phyloP scores from a whole-genome alignment of 2,797 vertebrate species.

The Pangasius macronema region DNA sequence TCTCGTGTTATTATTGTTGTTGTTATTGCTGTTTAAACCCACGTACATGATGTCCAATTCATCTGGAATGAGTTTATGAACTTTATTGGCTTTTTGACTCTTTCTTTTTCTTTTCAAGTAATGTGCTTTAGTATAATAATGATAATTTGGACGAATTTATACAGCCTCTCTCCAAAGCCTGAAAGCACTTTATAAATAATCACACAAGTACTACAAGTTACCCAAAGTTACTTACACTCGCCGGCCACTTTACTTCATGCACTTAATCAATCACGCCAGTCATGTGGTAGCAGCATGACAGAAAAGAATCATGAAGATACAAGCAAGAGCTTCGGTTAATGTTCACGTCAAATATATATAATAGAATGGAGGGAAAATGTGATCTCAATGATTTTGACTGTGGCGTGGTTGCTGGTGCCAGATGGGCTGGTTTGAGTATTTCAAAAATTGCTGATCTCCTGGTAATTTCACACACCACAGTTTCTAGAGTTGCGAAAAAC shows the following conservation, averaged over 20 bases:
- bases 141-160: not conserved
- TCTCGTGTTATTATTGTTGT: not conserved
- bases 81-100: not conserved
- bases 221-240: not conserved
- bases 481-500: not conserved
- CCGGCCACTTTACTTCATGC: not conserved
- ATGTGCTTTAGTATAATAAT: not conserved
- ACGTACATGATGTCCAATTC: not conserved
- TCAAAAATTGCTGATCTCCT: not conserved
- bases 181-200: not conserved
- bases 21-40: conserved; percentile 6
- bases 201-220: not conserved
- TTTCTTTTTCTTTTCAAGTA: not conserved
- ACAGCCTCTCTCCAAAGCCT: not conserved
- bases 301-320: not conserved
- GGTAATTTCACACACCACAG: not conserved
- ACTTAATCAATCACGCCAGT: no score
- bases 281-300: no score
- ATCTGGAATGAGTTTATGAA: not conserved
- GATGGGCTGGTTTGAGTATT: not conserved
- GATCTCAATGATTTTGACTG: not conserved
- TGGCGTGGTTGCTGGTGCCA: not conserved
- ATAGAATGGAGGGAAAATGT: not conserved
- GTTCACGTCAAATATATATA: not conserved
- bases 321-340: not conserved